Conservation (phyloP, 2,797 vertebrate genomes). For the Chromis chromis region DNA sequence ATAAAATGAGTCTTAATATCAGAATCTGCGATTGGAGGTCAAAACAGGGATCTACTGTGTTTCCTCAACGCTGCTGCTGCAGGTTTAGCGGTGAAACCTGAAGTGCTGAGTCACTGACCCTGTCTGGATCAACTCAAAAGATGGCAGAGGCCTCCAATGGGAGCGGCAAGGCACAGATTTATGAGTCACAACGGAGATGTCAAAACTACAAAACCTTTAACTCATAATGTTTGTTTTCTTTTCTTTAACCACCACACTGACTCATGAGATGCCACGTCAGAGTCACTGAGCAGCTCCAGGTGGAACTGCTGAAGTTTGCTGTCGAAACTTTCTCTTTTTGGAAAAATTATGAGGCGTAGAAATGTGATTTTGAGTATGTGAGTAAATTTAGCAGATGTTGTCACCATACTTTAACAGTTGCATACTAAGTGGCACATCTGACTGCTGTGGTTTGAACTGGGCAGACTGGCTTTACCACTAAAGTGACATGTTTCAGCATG, state of each 20-base stretch:
- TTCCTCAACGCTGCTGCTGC: slow-evolving; percentile 6
- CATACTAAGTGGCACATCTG: neutral
- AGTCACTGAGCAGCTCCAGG: neutral
- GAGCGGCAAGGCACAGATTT: slow-evolving; percentile 25
- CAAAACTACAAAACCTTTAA: slow-evolving; percentile 13
- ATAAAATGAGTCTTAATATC: too few species aligned
- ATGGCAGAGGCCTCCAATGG: slow-evolving; percentile 19
- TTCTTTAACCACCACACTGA: slow-evolving; percentile 5
- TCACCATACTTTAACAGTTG: neutral
- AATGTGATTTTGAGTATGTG: neutral
- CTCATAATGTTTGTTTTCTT: neutral
- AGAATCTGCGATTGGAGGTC: neutral
- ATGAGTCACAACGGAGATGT: slow-evolving; percentile 41
- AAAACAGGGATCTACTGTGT: neutral
- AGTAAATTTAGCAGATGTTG: neutral
- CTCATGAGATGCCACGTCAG: slow-evolving; percentile 28
- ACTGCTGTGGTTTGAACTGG: slow-evolving; percentile 1
- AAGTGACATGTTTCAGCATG: slow-evolving; percentile 22
- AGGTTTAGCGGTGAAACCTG: slow-evolving; percentile 15
- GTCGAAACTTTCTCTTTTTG: neutral
- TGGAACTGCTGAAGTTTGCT: neutral
- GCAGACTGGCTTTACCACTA: slow-evolving; percentile 5
- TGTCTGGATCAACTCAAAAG: slow-evolving; percentile 34
- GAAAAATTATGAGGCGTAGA: too few species aligned
- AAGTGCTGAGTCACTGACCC: slow-evolving; percentile 58